A percentile compares a stretch with the other conserved stretches of the same genome.
phyloP scores from a whole-genome alignment of 2,888 invertebrate genomes.

The Melinaea menophilus region DNA sequence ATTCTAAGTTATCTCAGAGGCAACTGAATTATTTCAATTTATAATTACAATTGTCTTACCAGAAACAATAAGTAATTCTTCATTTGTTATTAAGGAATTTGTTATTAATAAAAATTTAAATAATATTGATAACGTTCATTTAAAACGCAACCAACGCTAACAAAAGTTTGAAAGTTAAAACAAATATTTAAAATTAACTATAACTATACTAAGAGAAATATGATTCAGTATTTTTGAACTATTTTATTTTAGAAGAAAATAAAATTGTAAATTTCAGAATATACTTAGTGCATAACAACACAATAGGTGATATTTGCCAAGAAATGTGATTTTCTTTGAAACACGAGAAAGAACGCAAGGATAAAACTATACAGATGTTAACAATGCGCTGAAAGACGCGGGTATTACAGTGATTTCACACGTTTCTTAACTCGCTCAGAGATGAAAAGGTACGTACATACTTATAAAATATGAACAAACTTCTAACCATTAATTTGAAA shows the following conservation, averaged over 20 bases:
- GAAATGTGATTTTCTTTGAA: constrained; percentile 30
- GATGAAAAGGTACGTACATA: constrained; percentile 27
- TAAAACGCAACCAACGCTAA: too few relatives aligned
- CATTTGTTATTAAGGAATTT: too few relatives aligned
- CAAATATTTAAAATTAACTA: too few relatives aligned
- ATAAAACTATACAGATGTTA: constrained; percentile 50
- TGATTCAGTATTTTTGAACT: not conserved
- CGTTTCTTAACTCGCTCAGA: constrained; percentile 13
- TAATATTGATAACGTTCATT: too few relatives aligned
- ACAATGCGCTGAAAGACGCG: constrained; percentile 49
- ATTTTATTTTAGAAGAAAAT: not conserved
- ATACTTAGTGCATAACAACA: constrained; percentile 41
- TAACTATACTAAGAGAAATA: too few relatives aligned
- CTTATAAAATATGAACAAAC: constrained; percentile 6
- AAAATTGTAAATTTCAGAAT: not conserved
- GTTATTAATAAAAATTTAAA: too few relatives aligned
- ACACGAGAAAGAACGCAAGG: constrained; percentile 35
- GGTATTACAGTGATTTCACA: constrained; percentile 38
- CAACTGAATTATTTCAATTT: too few relatives aligned
- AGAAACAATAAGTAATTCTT: too few relatives aligned
- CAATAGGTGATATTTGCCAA: constrained; percentile 43
- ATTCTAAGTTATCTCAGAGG: too few relatives aligned
- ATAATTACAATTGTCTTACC: too few relatives aligned
- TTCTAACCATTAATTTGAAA: not conserved
- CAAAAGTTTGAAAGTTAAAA: too few relatives aligned